Percentiles rank a stretch among this genome's conserved stretches.
Conservation (phyloP, 2,113 vertebrate species). For the Hylia prasina region DNA sequence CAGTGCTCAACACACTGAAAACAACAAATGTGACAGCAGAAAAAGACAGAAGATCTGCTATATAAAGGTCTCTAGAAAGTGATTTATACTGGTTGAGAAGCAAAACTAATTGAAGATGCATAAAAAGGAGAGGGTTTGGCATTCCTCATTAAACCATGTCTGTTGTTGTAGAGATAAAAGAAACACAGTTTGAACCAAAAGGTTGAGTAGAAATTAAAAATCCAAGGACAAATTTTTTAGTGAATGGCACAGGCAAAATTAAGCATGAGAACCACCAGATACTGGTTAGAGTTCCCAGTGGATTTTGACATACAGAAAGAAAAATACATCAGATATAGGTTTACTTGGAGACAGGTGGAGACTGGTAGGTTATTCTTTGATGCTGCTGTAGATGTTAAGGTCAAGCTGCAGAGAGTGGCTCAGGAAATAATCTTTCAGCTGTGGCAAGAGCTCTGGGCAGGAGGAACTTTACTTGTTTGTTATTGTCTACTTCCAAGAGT, state of each 20-base stretch:
- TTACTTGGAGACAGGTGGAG: neutral
- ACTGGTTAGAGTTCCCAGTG: neutral
- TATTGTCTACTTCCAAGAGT: neutral
- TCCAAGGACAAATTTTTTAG: neutral
- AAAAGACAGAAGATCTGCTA: neutral
- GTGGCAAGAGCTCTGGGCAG: neutral
- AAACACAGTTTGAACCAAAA: conserved; percentile 10
- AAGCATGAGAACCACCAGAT: neutral
- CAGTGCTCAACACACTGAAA: neutral
- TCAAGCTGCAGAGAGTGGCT: neutral
- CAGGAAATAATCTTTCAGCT: neutral
- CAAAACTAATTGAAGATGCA: conserved; percentile 54
- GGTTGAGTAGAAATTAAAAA: conserved; percentile 20
- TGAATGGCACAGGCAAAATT: neutral
- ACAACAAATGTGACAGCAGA: conserved; percentile 13
- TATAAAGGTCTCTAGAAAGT: conserved; percentile 17
- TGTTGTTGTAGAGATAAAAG: conserved; percentile 33
- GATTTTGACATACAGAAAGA: conserved; percentile 5
- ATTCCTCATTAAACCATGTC: conserved; percentile 23
- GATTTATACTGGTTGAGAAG: conserved; percentile 44
- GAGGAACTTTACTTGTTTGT: neutral
- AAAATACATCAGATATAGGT: neutral
- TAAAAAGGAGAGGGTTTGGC: conserved; percentile 24
- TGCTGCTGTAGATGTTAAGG: neutral
- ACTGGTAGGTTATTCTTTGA: neutral